phyloP scores from a whole-genome alignment of 2,888 invertebrate genomes.

The Pyrocoelia pectoralis region DNA sequence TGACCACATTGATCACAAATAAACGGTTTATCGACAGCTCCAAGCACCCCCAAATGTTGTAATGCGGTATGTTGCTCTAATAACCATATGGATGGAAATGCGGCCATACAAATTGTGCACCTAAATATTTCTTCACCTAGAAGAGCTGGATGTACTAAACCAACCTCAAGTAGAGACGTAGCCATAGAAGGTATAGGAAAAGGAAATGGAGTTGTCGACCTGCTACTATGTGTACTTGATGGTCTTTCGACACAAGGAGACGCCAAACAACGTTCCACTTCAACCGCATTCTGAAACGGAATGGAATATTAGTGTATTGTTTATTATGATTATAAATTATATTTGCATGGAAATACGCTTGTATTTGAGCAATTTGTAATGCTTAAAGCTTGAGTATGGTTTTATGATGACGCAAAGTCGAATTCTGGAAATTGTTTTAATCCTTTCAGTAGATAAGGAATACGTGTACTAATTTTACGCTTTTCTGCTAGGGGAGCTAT shows the following conservation, averaged over 20 bases:
- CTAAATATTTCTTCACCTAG: conserved; percentile 57
- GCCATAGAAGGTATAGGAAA: conserved; percentile 65
- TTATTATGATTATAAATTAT: no score
- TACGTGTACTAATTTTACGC: no score
- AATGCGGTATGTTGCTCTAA: conserved; percentile 85
- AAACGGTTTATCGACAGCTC: conserved; percentile 82
- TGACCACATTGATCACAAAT: conserved; percentile 93
- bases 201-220: conserved; percentile 66
- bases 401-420: no score
- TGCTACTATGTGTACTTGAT: conserved; percentile 59
- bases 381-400: no score
- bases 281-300: conserved; percentile 53
- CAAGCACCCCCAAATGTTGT: conserved; percentile 73
- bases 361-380: no score
- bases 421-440: no score
- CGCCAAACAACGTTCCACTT: conserved; percentile 59
- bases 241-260: conserved; percentile 58
- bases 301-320: not conserved
- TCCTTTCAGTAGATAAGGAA: no score
- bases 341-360: no score
- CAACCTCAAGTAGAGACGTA: conserved; percentile 64
- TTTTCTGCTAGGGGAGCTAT: no score
- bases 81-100: conserved; percentile 88
- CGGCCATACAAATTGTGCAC: conserved; percentile 85
- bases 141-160: conserved; percentile 62